Conservation (phyloP, 1,140 invertebrate genomes). For the Sycophaga agraensis region DNA sequence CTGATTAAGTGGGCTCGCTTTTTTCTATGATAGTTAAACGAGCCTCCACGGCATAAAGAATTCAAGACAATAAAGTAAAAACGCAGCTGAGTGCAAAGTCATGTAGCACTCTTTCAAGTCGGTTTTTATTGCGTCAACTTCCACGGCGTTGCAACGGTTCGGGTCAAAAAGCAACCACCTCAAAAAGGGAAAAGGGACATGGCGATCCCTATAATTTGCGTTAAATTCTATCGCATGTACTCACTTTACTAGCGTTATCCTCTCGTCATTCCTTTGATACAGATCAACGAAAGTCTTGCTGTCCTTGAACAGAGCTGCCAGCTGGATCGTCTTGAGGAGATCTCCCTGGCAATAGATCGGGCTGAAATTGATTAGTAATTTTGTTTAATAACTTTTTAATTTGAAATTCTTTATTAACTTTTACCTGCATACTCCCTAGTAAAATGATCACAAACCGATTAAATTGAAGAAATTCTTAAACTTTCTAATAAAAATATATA, state of each 20-base stretch:
- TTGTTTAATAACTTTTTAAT: no score
- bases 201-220: no score
- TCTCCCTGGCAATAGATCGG: constrained; percentile 82
- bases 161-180: not conserved
- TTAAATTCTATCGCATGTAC: constrained; percentile 30
- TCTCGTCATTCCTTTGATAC: constrained; percentile 70
- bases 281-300: constrained; percentile 94
- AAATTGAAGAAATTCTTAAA: no score
- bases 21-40: no score
- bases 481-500: no score
- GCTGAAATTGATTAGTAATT: no score
- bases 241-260: constrained; percentile 65
- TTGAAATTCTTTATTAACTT: no score
- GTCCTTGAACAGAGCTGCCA: constrained; percentile 74
- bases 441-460: no score
- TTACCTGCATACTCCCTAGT: no score
- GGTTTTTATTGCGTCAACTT: not conserved
- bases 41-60: no score
- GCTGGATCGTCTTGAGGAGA: constrained; percentile 79
- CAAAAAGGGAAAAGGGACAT: not conserved
- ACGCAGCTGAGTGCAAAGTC: constrained; percentile 3
- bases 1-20: no score
- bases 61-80: no score
- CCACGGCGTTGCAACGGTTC: not conserved
- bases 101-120: not conserved